Evolutionary conservation across 1,140 invertebrate species (phyloP), one percentile per base, ranked within the genome.

Genomic region (Varroa destructor): DNA sequence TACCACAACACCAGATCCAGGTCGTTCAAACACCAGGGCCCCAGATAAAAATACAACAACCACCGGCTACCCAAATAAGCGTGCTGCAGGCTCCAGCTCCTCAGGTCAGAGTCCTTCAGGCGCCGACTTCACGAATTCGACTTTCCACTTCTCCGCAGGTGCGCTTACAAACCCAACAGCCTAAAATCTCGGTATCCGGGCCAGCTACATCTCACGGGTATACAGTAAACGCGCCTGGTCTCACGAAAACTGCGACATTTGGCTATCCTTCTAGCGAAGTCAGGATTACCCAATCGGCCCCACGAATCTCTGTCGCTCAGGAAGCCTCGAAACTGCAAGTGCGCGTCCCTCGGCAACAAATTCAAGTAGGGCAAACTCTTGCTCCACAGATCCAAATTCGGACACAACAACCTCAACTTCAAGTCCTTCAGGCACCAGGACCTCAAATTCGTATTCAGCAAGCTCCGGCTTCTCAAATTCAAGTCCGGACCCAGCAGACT

Each of bases 201-300:
- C 61, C 61, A 46, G 61, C 61, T 37, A 67, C 61, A 14, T 67
- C 61, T 14, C 61, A 67, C 8, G 61, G 61, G 40, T 67, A 67
- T 37, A 67, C 61, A 2, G 61, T 67, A 12, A 67, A 67, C 61
- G 61, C 61, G 40, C 61, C 61, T 37, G 61, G 61, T 25, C 37
- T 67, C 10, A 67, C 61, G 61, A 67, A 67, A 40, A 67, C 61
- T 14, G 61, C 61, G 40, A 67, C 61, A 12, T 67, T 67, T 46
- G 61, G 61, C 5, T 67, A 67, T 46, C 36, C 61, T 12, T 67
- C 61, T 46, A 37, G 61, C 10, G n/a, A 2, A 67, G 46, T 46
- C 2, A 67, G 40, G 12, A 67, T 67, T 37, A 67, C 61, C 40
- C 14, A 67, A 4, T 67, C 61, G 12, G 61, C 61, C 10, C 61